Percentiles rank a stretch among this genome's conserved stretches.
phyloP scores from a whole-genome alignment of 2,888 invertebrate species.

The Cyaniris semiargus region DNA sequence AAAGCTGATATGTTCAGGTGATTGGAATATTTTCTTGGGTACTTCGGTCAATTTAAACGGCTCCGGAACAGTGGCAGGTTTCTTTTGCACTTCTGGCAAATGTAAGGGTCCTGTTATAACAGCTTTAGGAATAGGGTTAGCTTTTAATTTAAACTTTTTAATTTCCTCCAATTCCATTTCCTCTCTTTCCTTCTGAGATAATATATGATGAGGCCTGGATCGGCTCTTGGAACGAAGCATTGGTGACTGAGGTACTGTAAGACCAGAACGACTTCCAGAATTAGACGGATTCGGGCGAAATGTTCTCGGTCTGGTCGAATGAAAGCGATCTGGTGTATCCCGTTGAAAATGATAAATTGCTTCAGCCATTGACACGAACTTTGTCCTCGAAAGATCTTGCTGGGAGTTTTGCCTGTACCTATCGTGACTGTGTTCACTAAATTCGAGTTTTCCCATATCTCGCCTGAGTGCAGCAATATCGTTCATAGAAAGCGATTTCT shows the following conservation, averaged over 20 bases:
- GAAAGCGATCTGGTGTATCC: slow-evolving; percentile 82
- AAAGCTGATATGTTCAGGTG: slow-evolving; percentile 61
- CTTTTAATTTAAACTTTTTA: slow-evolving; percentile 84
- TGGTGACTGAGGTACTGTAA: slow-evolving; percentile 78
- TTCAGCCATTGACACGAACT: slow-evolving; percentile 82
- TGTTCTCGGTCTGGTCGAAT: slow-evolving; percentile 54
- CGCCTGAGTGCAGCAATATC: slow-evolving; percentile 59
- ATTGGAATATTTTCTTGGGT: slow-evolving; percentile 63
- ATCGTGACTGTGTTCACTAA: slow-evolving; percentile 48
- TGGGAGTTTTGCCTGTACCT: slow-evolving; percentile 52
- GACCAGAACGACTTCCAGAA: slow-evolving; percentile 48
- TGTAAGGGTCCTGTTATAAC: slow-evolving; percentile 76
- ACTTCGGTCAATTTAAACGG: slow-evolving; percentile 84
- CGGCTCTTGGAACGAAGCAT: slow-evolving; percentile 78
- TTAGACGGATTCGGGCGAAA: slow-evolving; percentile 51
- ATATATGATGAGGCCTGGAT: slow-evolving; percentile 71
- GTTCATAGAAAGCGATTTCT: slow-evolving; percentile 69
- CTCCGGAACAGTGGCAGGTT: slow-evolving; percentile 80
- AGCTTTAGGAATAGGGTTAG: slow-evolving; percentile 82
- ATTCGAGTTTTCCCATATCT: slow-evolving; percentile 51
- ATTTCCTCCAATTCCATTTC: slow-evolving; percentile 82
- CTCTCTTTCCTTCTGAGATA: slow-evolving; percentile 82
- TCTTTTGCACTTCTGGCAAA: slow-evolving; percentile 75
- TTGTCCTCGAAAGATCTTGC: slow-evolving; percentile 59
- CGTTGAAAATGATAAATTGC: slow-evolving; percentile 78